These are phyloP conservation scores for Drosophila micromelanica DNA, from an alignment of 1,140 invertebrate species.

Conservation along the genomic window DNA sequence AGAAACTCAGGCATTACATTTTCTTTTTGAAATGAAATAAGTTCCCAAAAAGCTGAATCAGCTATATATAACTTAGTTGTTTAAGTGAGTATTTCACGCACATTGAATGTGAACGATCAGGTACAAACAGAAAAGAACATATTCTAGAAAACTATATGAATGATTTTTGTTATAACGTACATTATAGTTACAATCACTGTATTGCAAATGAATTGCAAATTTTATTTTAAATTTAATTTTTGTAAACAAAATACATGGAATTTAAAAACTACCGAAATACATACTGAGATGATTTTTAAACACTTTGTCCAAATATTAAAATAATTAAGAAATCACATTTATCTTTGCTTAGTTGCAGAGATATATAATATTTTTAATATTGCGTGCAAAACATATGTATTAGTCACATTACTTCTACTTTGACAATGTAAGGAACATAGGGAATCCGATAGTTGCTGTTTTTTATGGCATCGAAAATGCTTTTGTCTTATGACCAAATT, in stretches of 20 bases:
- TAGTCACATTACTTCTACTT: no score
- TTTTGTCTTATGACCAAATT: no score
- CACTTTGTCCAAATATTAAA: not conserved
- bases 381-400: no score
- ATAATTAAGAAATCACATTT: no score
- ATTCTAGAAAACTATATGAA: constrained; percentile 12
- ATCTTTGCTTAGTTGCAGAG: no score
- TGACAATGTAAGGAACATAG: no score
- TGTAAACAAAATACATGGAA: constrained; percentile 9
- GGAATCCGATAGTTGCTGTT: no score
- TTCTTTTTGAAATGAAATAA: constrained; percentile 22
- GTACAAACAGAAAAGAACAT: constrained; percentile 25
- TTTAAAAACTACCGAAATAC: not conserved
- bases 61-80: constrained; percentile 18
- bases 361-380: no score
- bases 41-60: constrained; percentile 37
- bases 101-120: constrained; percentile 5
- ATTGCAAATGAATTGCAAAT: constrained; percentile 31
- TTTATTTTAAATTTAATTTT: constrained; percentile 22
- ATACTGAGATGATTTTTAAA: no score
- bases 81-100: constrained; percentile 15
- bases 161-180: not conserved
- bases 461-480: no score
- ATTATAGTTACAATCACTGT: constrained; percentile 4
- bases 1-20: constrained; percentile 34